These are phyloP conservation scores for Whitmania pigra DNA, from an alignment of 1,140 invertebrate species.

Conservation along the genomic window DNA sequence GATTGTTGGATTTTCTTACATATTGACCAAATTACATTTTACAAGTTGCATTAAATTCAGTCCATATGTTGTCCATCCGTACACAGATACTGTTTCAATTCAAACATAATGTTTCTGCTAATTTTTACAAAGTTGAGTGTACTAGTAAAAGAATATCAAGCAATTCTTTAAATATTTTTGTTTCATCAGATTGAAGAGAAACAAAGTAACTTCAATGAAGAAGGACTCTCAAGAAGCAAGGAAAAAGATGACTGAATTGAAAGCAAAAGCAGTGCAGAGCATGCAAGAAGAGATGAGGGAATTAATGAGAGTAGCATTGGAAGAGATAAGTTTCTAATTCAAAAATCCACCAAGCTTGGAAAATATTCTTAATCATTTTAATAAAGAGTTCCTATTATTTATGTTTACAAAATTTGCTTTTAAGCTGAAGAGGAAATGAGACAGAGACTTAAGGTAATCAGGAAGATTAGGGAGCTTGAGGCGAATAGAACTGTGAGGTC, in stretches of 20 bases:
- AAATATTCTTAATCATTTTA: slow-evolving; percentile 6
- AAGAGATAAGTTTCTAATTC: slow-evolving; percentile 30
- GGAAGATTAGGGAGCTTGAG: slow-evolving; percentile 41
- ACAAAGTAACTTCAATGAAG: slow-evolving; percentile 38
- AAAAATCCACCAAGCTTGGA: background rate
- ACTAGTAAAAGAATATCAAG: background rate
- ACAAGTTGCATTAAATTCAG: no score
- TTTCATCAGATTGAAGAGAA: slow-evolving; percentile 29
- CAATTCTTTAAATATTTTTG: background rate
- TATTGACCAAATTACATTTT: no score
- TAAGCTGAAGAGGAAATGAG: slow-evolving; percentile 42
- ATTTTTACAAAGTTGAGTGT: background rate
- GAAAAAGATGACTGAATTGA: slow-evolving; percentile 37
- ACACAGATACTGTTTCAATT: background rate
- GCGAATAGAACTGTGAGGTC: slow-evolving; percentile 33
- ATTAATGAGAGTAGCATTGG: slow-evolving; percentile 37
- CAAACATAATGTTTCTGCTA: background rate
- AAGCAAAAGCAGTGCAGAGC: slow-evolving; percentile 39
- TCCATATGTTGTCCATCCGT: no score
- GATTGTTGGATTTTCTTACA: background rate
- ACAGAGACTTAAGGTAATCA: slow-evolving; percentile 40
- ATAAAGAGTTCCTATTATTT: background rate
- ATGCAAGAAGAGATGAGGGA: slow-evolving; percentile 38
- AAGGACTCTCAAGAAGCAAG: slow-evolving; percentile 39
- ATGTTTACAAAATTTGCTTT: background rate